phyloP scores from a whole-genome alignment of 2,797 vertebrate species.

The Epinephelus coioides region DNA sequence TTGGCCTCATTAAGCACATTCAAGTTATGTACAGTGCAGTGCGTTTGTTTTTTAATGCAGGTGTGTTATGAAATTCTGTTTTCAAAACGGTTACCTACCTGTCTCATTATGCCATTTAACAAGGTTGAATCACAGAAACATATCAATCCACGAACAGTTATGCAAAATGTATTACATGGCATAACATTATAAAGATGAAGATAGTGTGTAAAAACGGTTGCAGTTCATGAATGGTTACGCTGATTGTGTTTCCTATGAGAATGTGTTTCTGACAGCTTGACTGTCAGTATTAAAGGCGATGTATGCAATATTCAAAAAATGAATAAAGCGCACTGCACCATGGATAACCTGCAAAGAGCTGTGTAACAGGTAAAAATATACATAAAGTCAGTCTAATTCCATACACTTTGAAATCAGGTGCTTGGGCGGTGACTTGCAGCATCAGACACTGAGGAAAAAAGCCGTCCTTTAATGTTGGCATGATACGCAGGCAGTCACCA shows the following conservation, averaged over 20 bases:
- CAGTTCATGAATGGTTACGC: neutral
- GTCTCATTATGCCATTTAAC: conserved; percentile 52
- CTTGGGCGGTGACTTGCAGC: too few relatives aligned
- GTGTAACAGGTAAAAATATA: too few relatives aligned
- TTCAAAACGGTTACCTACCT: conserved; percentile 36
- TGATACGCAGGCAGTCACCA: too few relatives aligned
- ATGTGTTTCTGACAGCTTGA: too few relatives aligned
- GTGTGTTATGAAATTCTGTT: conserved; percentile 47
- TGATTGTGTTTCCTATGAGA: conserved; percentile 5
- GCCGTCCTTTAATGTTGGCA: too few relatives aligned
- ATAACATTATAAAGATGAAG: conserved; percentile 6
- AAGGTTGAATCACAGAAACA: conserved; percentile 44
- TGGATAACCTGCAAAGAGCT: too few relatives aligned
- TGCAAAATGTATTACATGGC: conserved; percentile 13
- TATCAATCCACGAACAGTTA: conserved; percentile 7
- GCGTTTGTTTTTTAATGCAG: conserved; percentile 9
- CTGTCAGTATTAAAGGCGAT: neutral
- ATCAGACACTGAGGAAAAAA: too few relatives aligned
- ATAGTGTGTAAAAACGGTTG: conserved; percentile 4
- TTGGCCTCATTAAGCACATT: conserved; percentile 76
- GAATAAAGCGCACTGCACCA: too few relatives aligned
- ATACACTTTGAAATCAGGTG: too few relatives aligned
- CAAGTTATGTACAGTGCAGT: conserved; percentile 58
- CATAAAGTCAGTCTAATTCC: too few relatives aligned
- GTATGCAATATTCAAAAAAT: too few relatives aligned